A percentile compares a stretch with the other conserved stretches of the same genome.
Evolutionary conservation across 2,888 invertebrate genomes (phyloP).

Genomic region (Eucriotettix oculatus): DNA sequence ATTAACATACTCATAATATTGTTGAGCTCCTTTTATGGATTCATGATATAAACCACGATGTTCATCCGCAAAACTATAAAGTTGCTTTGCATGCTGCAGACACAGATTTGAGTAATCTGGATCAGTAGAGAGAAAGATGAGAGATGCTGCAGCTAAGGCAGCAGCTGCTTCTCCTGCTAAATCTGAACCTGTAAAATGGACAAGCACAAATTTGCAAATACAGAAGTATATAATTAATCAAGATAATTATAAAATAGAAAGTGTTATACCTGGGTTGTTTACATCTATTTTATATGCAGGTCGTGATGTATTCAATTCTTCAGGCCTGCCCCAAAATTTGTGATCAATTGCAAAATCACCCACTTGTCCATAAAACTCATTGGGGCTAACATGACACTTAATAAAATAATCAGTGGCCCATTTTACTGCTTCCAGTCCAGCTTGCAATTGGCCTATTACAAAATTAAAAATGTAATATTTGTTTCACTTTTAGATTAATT

Average conservation of each 20-base stretch:
- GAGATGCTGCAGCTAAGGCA: conserved; percentile 35
- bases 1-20: conserved; percentile 29
- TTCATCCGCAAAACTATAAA: conserved; percentile 33
- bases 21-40: conserved; percentile 31
- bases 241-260: neutral
- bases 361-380: conserved; percentile 37
- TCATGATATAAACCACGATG: conserved; percentile 33
- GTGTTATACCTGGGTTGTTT: conserved; percentile 30
- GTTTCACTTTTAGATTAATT: neutral
- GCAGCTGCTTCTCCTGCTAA: conserved; percentile 41
- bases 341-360: conserved; percentile 39
- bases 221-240: neutral
- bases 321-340: conserved; percentile 41
- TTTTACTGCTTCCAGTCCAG: conserved; percentile 29
- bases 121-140: conserved; percentile 29
- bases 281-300: conserved; percentile 38
- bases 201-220: neutral
- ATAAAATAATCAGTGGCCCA: conserved; percentile 44
- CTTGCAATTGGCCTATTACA: conserved; percentile 25
- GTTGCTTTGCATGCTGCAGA: conserved; percentile 30
- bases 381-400: conserved; percentile 34
- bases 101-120: conserved; percentile 26
- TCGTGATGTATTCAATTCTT: conserved; percentile 37
- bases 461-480: neutral
- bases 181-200: conserved; percentile 30